These are phyloP conservation scores for Drosophila histrio DNA, from an alignment of 2,888 invertebrate genomes.

Conservation along the genomic window DNA sequence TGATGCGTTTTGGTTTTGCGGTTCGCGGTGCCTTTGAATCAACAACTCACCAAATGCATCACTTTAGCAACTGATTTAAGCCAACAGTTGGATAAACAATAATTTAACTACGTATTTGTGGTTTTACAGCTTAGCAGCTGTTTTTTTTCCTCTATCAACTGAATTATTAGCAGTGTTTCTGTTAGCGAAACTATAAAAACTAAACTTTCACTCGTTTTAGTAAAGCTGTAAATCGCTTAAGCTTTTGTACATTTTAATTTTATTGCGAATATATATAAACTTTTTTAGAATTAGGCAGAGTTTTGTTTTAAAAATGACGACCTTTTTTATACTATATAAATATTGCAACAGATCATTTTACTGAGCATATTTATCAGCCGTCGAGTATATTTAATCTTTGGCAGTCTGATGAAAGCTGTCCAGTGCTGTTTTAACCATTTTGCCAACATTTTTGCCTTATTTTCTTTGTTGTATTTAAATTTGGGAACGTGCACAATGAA, in stretches of 20 bases:
- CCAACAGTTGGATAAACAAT: slow-evolving; percentile 18
- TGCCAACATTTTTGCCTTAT: neutral
- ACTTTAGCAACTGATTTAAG: slow-evolving; percentile 29
- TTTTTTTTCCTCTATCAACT: neutral
- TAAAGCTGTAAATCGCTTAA: too few relatives aligned
- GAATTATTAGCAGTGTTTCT: too few relatives aligned
- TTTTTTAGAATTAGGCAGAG: too few relatives aligned
- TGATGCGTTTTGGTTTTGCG: slow-evolving; percentile 40
- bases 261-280: neutral
- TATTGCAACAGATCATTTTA: neutral
- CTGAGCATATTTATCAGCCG: neutral
- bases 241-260: neutral
- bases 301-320: too few relatives aligned
- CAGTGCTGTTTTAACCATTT: neutral
- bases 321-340: neutral
- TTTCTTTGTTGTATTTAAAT: slow-evolving; percentile 17
- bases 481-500: slow-evolving; percentile 14
- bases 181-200: too few relatives aligned
- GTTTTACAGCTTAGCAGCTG: slow-evolving; percentile 11
- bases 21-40: slow-evolving; percentile 38
- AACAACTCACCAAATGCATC: slow-evolving; percentile 27
- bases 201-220: too few relatives aligned
- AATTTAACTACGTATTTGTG: slow-evolving; percentile 25
- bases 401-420: neutral
- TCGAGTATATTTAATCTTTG: neutral